Conservation (phyloP, 2,888 invertebrate genomes). For the Gari tellinella region DNA sequence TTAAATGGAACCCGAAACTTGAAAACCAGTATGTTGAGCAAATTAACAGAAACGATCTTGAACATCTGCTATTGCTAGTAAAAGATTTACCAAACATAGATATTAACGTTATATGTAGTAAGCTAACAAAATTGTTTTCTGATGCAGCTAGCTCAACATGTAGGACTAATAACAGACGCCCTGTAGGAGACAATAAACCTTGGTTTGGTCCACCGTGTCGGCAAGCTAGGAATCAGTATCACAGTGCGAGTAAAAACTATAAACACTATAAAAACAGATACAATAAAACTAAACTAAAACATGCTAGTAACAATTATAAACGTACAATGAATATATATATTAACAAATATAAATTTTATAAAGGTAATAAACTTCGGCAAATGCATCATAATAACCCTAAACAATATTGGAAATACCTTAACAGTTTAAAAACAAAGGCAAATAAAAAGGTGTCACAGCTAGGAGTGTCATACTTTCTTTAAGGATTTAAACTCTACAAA, state of each 20-base stretch:
- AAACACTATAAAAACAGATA: not conserved
- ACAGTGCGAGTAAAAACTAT: conserved; percentile 5
- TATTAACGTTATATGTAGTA: not conserved
- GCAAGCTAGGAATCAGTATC: conserved; percentile 6
- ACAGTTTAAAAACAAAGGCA: conserved; percentile 2
- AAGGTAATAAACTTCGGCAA: no score
- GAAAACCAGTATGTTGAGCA: not conserved
- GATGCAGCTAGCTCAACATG: not conserved
- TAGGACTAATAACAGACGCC: not conserved
- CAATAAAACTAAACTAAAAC: not conserved
- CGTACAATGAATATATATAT: no score
- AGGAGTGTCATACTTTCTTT: conserved; percentile 2
- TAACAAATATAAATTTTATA: no score
- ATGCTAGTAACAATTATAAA: no score
- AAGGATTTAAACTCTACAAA: not conserved
- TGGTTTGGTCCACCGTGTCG: conserved; percentile 21
- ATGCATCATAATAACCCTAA: no score
- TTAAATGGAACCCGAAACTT: not conserved
- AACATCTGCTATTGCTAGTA: not conserved
- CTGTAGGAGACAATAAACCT: conserved; percentile 10
- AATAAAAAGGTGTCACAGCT: not conserved
- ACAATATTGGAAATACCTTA: conserved; percentile 14
- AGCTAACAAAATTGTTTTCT: not conserved
- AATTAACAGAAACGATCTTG: not conserved
- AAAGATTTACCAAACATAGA: not conserved